These are phyloP conservation scores for Hirtodrosophila alboralis DNA, from an alignment of 2,888 invertebrate genomes.

Conservation along the genomic window DNA sequence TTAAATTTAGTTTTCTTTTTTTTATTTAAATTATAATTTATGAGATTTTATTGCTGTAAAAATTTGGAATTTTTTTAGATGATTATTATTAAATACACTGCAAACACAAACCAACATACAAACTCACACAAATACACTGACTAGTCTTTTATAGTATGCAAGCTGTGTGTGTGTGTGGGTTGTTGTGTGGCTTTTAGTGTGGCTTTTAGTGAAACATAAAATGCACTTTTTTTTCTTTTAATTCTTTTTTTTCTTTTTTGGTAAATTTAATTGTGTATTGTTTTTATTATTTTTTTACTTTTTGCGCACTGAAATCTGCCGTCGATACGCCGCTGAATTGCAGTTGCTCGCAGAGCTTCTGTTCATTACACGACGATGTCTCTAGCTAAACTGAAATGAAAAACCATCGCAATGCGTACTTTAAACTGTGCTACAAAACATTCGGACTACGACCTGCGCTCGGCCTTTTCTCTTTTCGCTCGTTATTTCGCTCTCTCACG, in stretches of 20 bases:
- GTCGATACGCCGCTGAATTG: conserved; percentile 51
- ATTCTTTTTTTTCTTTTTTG: conserved; percentile 20
- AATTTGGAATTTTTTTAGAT: conserved; percentile 24
- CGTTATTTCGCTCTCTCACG: conserved; percentile 4
- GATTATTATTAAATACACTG: conserved; percentile 13
- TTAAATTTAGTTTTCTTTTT: conserved; percentile 24
- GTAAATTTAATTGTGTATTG: conserved; percentile 19
- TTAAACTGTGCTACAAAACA: conserved; percentile 75
- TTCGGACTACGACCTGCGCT: conserved; percentile 35
- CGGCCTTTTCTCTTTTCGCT: conserved; percentile 24
- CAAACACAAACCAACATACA: conserved; percentile 24
- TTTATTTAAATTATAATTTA: conserved; percentile 12
- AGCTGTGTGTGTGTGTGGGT: conserved; percentile 17
- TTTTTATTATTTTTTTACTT: conserved; percentile 24
- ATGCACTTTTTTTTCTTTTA: conserved; percentile 28
- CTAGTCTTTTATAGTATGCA: conserved; percentile 40
- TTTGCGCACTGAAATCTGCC: conserved; percentile 71
- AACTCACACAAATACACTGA: conserved; percentile 38
- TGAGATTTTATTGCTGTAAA: conserved; percentile 20
- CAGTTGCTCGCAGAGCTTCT: conserved; percentile 54
- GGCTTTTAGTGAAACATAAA: conserved; percentile 6
- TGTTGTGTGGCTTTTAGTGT: conserved; percentile 10
- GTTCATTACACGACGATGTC: conserved; percentile 75
- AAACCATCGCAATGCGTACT: conserved; percentile 76
- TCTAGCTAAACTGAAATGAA: conserved; percentile 79